Evolutionary conservation across 1,140 invertebrate species (phyloP).

Genomic region (Drosophila erecta): DNA sequence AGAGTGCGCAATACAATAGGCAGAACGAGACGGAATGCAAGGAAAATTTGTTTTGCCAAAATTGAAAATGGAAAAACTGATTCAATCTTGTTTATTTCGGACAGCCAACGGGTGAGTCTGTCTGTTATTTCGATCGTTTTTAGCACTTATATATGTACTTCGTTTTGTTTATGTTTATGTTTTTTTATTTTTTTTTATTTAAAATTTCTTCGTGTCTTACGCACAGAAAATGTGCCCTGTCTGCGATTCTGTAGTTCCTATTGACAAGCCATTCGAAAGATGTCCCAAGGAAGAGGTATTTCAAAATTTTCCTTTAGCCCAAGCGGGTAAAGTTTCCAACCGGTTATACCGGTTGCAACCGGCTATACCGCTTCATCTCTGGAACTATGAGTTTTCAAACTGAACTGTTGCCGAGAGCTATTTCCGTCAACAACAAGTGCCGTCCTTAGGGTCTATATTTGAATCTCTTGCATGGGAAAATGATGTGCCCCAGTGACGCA

Average conservation of each 20-base stretch:
- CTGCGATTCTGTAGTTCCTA: not conserved
- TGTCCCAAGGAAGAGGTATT: conserved; percentile 7
- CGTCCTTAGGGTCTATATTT: not conserved
- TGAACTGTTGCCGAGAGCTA: conserved; percentile 32
- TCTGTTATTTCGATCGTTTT: conserved; percentile 29
- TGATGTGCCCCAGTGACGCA: conserved; percentile 5
- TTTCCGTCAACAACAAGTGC: conserved; percentile 8
- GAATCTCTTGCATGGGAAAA: not conserved
- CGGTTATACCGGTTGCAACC: conserved; percentile 40
- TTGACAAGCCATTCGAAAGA: not conserved
- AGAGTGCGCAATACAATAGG: not conserved
- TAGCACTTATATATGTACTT: conserved; percentile 4
- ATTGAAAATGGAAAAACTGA: conserved; percentile 36
- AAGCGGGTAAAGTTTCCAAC: not conserved
- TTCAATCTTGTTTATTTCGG: conserved; percentile 45
- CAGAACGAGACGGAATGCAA: not conserved
- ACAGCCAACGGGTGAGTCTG: conserved; percentile 31
- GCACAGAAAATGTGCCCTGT: conserved; percentile 20
- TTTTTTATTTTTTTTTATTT: conserved; percentile 1
- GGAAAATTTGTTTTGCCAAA: conserved; percentile 26
- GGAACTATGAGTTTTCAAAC: conserved; percentile 1
- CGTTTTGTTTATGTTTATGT: conserved; percentile 41
- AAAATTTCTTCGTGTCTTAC: conserved; percentile 9
- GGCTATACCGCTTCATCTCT: conserved; percentile 37
- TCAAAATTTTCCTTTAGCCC: conserved; percentile 6